These are phyloP conservation scores for Telenomus remus DNA, from an alignment of 1,140 invertebrate species.

Conservation along the genomic window DNA sequence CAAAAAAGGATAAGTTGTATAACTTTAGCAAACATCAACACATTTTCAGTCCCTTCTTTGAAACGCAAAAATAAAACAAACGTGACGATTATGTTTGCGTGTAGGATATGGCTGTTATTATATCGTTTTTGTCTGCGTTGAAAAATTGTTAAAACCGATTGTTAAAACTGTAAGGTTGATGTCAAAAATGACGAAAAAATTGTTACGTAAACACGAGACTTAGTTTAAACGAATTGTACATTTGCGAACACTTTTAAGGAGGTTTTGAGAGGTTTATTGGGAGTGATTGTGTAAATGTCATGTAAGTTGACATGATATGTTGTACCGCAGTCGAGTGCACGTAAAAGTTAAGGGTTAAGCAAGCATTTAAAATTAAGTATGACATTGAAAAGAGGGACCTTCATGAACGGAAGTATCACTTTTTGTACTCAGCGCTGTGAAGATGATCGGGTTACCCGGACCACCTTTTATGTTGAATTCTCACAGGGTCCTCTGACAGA, in stretches of 20 bases:
- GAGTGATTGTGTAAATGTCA: no score
- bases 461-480: constrained; percentile 1
- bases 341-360: not conserved
- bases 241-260: no score
- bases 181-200: not conserved
- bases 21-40: no score
- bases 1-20: no score
- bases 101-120: no score
- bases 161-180: no score
- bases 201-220: not conserved
- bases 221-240: no score
- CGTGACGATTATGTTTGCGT: not conserved
- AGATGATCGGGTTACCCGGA: not conserved
- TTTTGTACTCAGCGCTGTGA: not conserved
- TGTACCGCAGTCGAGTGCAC: no score
- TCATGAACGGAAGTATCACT: not conserved
- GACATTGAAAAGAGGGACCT: not conserved
- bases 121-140: not conserved
- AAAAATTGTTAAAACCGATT: no score
- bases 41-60: not conserved
- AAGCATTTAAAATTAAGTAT: not conserved
- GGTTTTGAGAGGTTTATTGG: no score
- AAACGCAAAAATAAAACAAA: not conserved
- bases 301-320: no score
- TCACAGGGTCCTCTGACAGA: not conserved